Evolutionary conservation across 2,113 vertebrate genomes (phyloP).

Genomic region (Proterorhinus semilunaris): DNA sequence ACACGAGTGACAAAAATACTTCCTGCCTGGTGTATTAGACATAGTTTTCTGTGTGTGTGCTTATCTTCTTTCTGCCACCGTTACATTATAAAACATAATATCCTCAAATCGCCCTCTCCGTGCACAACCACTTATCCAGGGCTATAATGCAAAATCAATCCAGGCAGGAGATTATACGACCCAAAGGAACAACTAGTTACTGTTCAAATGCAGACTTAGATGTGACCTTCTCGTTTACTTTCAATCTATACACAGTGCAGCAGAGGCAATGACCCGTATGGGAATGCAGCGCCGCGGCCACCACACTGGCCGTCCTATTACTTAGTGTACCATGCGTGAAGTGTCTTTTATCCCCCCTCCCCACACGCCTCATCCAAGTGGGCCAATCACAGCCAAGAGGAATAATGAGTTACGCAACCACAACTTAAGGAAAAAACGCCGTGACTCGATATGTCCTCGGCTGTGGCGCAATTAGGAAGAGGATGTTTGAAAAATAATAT

Average conservation of each 20-base stretch:
- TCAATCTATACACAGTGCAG: neutral
- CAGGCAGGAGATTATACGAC: constrained; percentile 9
- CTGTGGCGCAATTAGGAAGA: constrained; percentile 26
- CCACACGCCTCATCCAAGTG: constrained; percentile 16
- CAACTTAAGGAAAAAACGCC: constrained; percentile 55
- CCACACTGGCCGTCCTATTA: constrained; percentile 23
- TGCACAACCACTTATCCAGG: neutral
- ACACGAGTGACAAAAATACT: too few relatives aligned
- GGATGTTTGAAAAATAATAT: neutral
- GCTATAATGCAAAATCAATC: neutral
- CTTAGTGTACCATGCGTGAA: constrained; percentile 29
- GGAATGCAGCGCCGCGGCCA: neutral
- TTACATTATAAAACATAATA: neutral
- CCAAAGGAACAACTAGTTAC: constrained; percentile 5
- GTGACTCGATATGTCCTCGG: constrained; percentile 30
- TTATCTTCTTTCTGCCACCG: neutral
- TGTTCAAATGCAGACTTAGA: constrained; percentile 6
- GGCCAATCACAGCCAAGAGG: constrained; percentile 54
- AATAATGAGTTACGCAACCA: constrained; percentile 68
- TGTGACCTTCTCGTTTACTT: constrained; percentile 6
- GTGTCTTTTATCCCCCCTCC: constrained; percentile 25
- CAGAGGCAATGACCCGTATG: constrained; percentile 25
- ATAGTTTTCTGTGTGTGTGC: neutral
- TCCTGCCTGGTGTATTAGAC: neutral
- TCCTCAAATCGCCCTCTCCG: neutral